Conservation (phyloP, 2,888 invertebrate species). For the Biston stratarius region DNA sequence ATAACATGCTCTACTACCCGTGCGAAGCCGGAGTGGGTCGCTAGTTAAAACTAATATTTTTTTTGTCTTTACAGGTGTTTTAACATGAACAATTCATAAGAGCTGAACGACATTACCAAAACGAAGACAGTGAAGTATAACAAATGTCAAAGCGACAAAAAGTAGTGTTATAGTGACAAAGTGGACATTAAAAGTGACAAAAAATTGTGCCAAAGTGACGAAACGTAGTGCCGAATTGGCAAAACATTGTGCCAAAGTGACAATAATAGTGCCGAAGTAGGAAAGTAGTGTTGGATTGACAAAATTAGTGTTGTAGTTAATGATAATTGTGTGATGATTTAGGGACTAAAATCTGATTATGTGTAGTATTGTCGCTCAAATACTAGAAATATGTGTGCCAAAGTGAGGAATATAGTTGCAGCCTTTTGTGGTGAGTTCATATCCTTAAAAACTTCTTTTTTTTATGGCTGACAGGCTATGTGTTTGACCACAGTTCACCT, state of each 20-base stretch:
- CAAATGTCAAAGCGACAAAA: not conserved
- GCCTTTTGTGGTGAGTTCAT: constrained; percentile 71
- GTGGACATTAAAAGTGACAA: constrained; percentile 26
- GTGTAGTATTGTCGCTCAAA: constrained; percentile 65
- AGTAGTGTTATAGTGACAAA: constrained; percentile 36
- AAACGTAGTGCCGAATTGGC: constrained; percentile 34
- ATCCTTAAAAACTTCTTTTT: not conserved
- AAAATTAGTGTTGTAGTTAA: constrained; percentile 43
- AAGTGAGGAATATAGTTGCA: constrained; percentile 61
- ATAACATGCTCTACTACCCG: too few relatives aligned
- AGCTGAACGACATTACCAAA: not conserved
- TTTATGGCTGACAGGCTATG: too few relatives aligned
- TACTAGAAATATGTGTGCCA: constrained; percentile 73
- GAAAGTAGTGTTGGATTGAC: constrained; percentile 18
- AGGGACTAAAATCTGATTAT: constrained; percentile 47
- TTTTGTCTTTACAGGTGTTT: constrained; percentile 19
- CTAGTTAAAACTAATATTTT: not conserved
- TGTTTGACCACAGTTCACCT: too few relatives aligned
- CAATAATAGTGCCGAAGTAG: constrained; percentile 20
- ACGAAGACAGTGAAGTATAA: constrained; percentile 37
- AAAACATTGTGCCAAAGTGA: constrained; percentile 7
- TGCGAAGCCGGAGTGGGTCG: too few relatives aligned
- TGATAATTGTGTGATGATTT: constrained; percentile 69
- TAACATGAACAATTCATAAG: constrained; percentile 24
- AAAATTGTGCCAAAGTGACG: constrained; percentile 47